Evolutionary conservation across 2,797 vertebrate species (phyloP).

Genomic region (Etheostoma perlongum): DNA sequence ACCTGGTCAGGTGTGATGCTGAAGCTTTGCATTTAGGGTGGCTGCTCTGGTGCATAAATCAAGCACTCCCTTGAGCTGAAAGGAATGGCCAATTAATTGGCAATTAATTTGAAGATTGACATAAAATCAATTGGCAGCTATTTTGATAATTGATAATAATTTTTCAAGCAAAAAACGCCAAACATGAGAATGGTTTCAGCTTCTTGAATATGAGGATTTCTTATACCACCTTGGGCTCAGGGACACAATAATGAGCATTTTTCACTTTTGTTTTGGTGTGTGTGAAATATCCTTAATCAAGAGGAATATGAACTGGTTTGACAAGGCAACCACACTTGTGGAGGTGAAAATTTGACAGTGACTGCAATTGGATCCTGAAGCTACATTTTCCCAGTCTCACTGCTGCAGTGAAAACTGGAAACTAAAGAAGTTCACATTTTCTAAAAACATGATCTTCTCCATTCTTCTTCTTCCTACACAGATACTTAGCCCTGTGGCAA

Average conservation of each 20-base stretch:
- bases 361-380: background rate
- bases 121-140: background rate
- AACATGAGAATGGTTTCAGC: background rate
- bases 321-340: background rate
- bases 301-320: slow-evolving; percentile 8
- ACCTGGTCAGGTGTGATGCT: slow-evolving; percentile 43
- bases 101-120: background rate
- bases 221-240: background rate
- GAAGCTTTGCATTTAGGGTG: slow-evolving; percentile 27
- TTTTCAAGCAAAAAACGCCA: background rate
- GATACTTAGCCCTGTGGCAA: slow-evolving; percentile 28
- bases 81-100: background rate
- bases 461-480: slow-evolving; percentile 9
- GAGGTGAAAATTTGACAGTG: slow-evolving; percentile 26
- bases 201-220: background rate
- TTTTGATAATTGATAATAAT: background rate
- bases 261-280: background rate
- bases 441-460: background rate
- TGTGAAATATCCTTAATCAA: background rate
- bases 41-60: slow-evolving; percentile 25
- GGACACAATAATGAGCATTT: background rate
- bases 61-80: background rate
- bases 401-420: slow-evolving; percentile 1
- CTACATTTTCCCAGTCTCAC: background rate
- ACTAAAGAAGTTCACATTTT: slow-evolving; percentile 19